phyloP scores from a whole-genome alignment of 64 coral and sea anemone genomes.

The Stichodactyla helianthus region DNA sequence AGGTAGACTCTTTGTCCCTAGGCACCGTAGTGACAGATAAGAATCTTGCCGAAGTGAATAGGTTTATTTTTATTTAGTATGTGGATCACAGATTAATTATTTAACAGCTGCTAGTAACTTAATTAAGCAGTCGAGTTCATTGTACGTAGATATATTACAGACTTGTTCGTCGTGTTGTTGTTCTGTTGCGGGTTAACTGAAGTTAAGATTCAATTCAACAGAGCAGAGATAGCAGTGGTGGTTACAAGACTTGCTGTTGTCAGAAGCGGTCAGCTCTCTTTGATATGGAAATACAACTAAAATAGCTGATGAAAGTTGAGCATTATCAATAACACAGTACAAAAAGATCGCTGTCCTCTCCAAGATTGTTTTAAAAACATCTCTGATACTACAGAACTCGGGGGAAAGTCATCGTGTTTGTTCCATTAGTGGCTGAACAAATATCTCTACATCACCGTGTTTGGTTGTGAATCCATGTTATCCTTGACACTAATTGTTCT shows the following conservation, averaged over 20 bases:
- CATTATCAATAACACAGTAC: neutral
- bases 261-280: neutral
- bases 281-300: neutral
- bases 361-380: neutral
- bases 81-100: neutral
- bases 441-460: neutral
- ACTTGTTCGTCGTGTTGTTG: neutral
- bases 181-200: neutral
- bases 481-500: conserved; percentile 53
- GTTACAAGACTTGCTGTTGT: neutral
- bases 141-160: neutral
- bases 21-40: neutral
- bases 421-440: conserved; percentile 10
- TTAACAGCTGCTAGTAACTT: neutral
- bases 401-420: neutral
- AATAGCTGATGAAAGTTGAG: neutral
- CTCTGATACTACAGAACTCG: neutral
- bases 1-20: neutral
- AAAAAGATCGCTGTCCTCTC: neutral
- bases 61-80: neutral
- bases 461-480: neutral
- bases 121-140: neutral
- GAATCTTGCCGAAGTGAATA: neutral
- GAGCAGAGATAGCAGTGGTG: neutral
- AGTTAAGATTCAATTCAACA: neutral